Evolutionary conservation across 1,140 invertebrate genomes (phyloP).

Genomic region (Penaeus chinensis): DNA sequence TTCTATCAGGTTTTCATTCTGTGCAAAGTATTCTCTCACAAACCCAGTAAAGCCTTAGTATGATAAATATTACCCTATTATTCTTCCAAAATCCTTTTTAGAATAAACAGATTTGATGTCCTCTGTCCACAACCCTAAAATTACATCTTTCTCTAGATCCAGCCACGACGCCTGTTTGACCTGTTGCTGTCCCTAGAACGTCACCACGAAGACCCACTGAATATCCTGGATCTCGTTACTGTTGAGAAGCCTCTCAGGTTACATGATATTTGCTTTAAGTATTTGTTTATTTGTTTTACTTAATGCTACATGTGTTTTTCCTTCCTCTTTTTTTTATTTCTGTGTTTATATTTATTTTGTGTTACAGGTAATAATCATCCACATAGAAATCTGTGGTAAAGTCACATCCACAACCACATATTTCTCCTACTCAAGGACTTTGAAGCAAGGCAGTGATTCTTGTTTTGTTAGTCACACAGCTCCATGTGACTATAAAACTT

Average conservation of each 20-base stretch:
- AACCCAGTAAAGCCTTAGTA: too few relatives aligned
- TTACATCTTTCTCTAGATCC: conserved; percentile 75
- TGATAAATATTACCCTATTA: neutral
- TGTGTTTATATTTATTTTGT: too few relatives aligned
- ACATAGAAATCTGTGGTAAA: too few relatives aligned
- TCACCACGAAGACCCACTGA: conserved; percentile 91
- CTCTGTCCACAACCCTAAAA: neutral
- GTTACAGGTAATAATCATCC: too few relatives aligned
- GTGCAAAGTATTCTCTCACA: too few relatives aligned
- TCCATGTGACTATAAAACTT: too few relatives aligned
- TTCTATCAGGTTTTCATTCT: too few relatives aligned
- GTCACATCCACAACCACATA: too few relatives aligned
- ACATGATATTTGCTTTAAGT: neutral
- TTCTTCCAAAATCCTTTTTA: neutral
- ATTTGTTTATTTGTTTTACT: neutral
- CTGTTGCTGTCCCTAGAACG: conserved; percentile 92
- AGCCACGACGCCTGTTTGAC: conserved; percentile 90
- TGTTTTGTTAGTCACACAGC: too few relatives aligned
- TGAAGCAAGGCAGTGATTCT: too few relatives aligned
- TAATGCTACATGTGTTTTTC: neutral
- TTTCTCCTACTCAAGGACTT: too few relatives aligned
- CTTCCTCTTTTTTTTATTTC: neutral
- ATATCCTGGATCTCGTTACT: conserved; percentile 94
- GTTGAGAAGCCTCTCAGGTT: conserved; percentile 92
- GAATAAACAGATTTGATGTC: neutral